Evolutionary conservation across 2,797 vertebrate species (phyloP).

Genomic region (Aulostomus chinensis): DNA sequence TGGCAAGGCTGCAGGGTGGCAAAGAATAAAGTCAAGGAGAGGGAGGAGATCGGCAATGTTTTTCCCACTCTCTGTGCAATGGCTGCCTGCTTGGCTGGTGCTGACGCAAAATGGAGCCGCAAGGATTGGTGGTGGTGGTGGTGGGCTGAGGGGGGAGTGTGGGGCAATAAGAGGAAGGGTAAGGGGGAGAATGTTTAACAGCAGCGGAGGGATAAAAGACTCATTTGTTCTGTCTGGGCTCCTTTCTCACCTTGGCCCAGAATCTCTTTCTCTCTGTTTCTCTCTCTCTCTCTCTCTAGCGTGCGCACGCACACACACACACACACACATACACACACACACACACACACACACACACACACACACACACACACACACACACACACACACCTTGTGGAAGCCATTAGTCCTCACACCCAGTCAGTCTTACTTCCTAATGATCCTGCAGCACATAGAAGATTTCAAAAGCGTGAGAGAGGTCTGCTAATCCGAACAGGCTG

Average conservation of each 20-base stretch:
- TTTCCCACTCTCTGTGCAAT: constrained; percentile 44
- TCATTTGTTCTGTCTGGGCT: constrained; percentile 57
- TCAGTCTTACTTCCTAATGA: constrained; percentile 63
- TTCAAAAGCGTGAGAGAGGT: constrained; percentile 30
- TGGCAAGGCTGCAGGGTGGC: constrained; percentile 2
- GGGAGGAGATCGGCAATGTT: constrained; percentile 4
- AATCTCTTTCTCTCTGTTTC: constrained; percentile 23
- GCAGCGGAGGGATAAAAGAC: constrained; percentile 21
- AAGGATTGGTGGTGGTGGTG: not conserved
- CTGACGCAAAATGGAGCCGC: constrained; percentile 64
- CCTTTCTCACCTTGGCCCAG: constrained; percentile 60
- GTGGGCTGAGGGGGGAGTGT: constrained; percentile 5
- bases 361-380: too few relatives aligned
- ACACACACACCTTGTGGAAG: constrained; percentile 19
- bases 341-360: too few relatives aligned
- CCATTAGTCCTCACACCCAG: constrained; percentile 45
- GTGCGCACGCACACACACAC: too few relatives aligned
- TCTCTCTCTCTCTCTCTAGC: constrained; percentile 39
- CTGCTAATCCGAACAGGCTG: constrained; percentile 49
- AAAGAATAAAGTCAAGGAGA: constrained; percentile 18
- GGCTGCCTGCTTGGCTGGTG: constrained; percentile 62
- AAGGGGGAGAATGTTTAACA: not conserved
- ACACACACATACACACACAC: too few relatives aligned
- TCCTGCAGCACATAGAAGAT: constrained; percentile 29
- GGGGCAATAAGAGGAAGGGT: not conserved